Evolutionary conservation across 2,888 invertebrate species (phyloP), one percentile per base, ranked within the genome.

Genomic region (Ophion costatus): DNA sequence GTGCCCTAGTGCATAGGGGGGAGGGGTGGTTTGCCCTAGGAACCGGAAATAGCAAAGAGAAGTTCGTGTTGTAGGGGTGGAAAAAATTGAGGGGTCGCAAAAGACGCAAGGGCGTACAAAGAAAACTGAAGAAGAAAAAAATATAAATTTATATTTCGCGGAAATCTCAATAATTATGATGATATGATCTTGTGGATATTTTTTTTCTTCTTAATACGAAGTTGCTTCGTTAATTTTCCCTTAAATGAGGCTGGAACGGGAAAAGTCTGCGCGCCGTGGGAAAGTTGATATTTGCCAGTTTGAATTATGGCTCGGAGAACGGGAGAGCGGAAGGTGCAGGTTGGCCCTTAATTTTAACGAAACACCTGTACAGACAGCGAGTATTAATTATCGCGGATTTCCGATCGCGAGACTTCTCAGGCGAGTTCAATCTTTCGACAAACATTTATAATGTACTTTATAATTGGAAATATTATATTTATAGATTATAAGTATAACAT

Each of bases 261-360:
- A 74, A 77, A 78, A 77, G 14, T 11, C 59, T 14, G 71, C 7
- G 56, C 42, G 64, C 70, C 71, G 22, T 59, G 24, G 45, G 87
- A 86, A 88, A 87, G 84, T 86, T 86, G 87, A 89, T 88, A 88
- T 88, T 88, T 88, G 83, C 45, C 14, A 45, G 45, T 84, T 88
- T 81, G 84, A 88, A 88, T 88, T 86, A 87, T 85, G 82, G 81
- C 80, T 79, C 38, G 61, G 59, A 79, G 29, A 83, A 82, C 22
- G 59, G 14, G 69, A 85, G 82, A 77, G 79, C 69, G 70, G 11
- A 80, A 73, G 83, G 80, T 84, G 75, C 71, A 63, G 73, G 82
- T 71, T 82, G 10, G 84, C 81, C 83, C 85, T 88, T 89, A 88
- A 89, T 88, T 89, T 86, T 88, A 89, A 88, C 86, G 81, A 83